A percentile compares a stretch with the other conserved stretches of the same genome.
Evolutionary conservation across 1,140 invertebrate species (phyloP).

Genomic region (Nymphalis io): DNA sequence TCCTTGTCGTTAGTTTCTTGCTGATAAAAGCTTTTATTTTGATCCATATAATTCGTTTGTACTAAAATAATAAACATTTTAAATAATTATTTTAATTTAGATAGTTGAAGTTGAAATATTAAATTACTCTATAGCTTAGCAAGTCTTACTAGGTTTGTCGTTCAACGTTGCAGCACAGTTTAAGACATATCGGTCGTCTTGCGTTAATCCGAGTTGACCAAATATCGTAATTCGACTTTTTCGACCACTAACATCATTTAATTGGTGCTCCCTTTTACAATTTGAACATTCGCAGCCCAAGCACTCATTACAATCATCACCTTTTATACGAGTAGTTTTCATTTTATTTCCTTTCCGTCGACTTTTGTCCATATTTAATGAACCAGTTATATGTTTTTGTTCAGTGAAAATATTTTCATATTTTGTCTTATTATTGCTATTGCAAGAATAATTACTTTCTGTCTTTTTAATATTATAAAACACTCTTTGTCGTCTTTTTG

Average conservation of each 20-base stretch:
- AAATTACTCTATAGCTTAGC: not conserved
- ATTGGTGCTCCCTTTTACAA: slow-evolving; percentile 1
- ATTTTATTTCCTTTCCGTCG: slow-evolving; percentile 40
- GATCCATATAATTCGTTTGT: slow-evolving; percentile 12
- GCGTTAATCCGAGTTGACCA: slow-evolving; percentile 55
- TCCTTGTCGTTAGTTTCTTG: not conserved
- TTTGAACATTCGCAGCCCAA: slow-evolving; percentile 13
- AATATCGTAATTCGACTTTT: slow-evolving; percentile 56
- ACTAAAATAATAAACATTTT: not conserved
- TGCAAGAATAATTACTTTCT: slow-evolving; percentile 41
- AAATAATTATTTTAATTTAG: not conserved
- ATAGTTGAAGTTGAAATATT: not conserved
- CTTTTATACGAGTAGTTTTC: slow-evolving; percentile 19
- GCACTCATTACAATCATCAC: slow-evolving; percentile 13
- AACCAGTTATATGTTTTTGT: slow-evolving; percentile 47
- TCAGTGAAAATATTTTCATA: slow-evolving; percentile 45
- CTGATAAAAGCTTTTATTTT: not conserved
- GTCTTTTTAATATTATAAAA: slow-evolving; percentile 50
- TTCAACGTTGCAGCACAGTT: slow-evolving; percentile 62
- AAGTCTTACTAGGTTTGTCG: slow-evolving; percentile 55
- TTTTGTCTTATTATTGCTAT: slow-evolving; percentile 40
- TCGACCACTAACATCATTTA: slow-evolving; percentile 22
- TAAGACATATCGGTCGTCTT: slow-evolving; percentile 59
- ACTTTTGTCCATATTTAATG: slow-evolving; percentile 61
- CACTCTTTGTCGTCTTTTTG: slow-evolving; percentile 34